Conservation (phyloP, 23 tunicate species). For the Ciona savignyi region DNA sequence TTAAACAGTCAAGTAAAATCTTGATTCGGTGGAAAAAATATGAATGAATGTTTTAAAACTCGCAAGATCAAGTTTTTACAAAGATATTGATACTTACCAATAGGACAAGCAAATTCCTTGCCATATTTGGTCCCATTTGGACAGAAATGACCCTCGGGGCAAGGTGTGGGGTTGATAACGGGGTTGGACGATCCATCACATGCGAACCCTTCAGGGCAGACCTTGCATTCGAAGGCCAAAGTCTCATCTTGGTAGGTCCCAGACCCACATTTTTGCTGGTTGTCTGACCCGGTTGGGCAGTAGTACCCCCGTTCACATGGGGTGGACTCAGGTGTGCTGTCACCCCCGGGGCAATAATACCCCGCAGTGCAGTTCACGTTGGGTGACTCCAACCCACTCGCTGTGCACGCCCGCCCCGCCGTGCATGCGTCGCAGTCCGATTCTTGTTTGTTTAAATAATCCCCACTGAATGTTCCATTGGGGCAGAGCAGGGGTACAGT, state of each 20-base stretch:
- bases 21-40: no score
- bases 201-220: conserved; percentile 75
- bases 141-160: conserved; percentile 85
- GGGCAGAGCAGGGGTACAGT: conserved; percentile 35
- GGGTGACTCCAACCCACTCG: conserved; percentile 35
- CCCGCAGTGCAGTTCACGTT: conserved; percentile 69
- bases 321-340: conserved; percentile 19
- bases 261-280: conserved; percentile 59
- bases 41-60: no score
- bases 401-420: conserved; percentile 48
- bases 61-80: not conserved
- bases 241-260: conserved; percentile 68
- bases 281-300: conserved; percentile 37
- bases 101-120: conserved; percentile 62
- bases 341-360: conserved; percentile 90
- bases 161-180: conserved; percentile 40
- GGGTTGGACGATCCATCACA: conserved; percentile 71
- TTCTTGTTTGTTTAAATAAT: not conserved
- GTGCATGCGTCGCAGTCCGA: conserved; percentile 70
- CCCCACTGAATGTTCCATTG: conserved; percentile 60
- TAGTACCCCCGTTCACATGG: conserved; percentile 55
- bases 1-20: no score
- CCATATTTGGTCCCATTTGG: conserved; percentile 63
- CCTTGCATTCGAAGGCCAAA: conserved; percentile 27
- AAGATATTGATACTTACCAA: conserved; percentile 27